Evolutionary conservation across 2,888 invertebrate genomes (phyloP).

Genomic region (Ormyrus pomaceus): DNA sequence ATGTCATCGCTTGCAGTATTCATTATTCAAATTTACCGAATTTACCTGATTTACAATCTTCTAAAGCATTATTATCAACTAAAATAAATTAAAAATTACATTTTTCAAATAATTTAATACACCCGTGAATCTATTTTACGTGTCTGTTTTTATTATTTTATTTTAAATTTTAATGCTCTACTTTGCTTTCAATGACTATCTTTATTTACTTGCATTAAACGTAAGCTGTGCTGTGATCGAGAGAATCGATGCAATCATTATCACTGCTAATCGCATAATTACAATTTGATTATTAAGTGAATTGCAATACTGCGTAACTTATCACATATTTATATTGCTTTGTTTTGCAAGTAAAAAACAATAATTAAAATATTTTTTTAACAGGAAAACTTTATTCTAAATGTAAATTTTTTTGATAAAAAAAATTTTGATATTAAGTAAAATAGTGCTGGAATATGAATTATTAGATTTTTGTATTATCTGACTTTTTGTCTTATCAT

Average conservation of each 20-base stretch:
- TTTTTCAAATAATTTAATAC: background rate
- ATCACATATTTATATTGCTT: conserved; percentile 2
- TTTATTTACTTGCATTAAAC: background rate
- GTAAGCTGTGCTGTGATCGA: background rate
- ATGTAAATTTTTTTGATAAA: conserved; percentile 1
- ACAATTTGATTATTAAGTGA: conserved; percentile 12
- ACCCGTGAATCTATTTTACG: background rate
- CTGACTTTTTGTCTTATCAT: conserved; percentile 43
- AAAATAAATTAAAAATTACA: background rate
- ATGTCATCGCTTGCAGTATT: too few relatives aligned
- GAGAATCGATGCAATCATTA: conserved; percentile 18
- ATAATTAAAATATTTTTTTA: background rate
- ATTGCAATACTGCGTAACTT: background rate
- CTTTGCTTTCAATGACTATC: background rate
- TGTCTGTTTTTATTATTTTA: background rate
- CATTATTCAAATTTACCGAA: too few relatives aligned
- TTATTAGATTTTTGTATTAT: conserved; percentile 41
- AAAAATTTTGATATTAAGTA: conserved; percentile 16
- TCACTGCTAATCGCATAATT: conserved; percentile 22
- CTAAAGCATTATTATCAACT: too few relatives aligned
- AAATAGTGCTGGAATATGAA: conserved; percentile 19
- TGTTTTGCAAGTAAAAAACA: background rate
- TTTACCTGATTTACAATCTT: too few relatives aligned
- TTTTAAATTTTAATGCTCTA: background rate
- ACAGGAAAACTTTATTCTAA: background rate